A percentile compares a stretch with the other conserved stretches of the same genome.
Conservation (phyloP, 2,888 invertebrate species). For the Himalopsyche anomala region DNA sequence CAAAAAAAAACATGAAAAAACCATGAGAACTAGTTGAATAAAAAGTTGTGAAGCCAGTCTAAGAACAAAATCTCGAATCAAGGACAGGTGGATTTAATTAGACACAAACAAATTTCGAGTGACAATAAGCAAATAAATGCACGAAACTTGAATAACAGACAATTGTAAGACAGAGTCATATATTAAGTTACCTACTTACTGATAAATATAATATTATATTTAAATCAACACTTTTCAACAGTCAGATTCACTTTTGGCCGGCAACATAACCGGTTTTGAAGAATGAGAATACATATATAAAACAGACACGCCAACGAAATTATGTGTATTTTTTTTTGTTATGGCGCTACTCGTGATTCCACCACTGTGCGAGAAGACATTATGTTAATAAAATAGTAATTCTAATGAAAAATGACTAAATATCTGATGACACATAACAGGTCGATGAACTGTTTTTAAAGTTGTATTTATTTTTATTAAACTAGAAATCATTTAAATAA, state of each 20-base stretch:
- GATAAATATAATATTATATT: neutral
- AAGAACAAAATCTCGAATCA: too few species aligned
- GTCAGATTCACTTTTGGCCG: neutral
- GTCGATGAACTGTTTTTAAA: conserved; percentile 14
- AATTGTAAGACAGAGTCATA: too few species aligned
- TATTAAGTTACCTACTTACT: too few species aligned
- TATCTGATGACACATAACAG: conserved; percentile 11
- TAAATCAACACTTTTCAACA: neutral
- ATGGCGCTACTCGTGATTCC: neutral
- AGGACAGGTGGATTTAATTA: too few species aligned
- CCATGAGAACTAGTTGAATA: too few species aligned
- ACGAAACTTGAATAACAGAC: too few species aligned
- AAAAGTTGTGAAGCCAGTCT: too few species aligned
- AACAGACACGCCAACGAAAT: neutral
- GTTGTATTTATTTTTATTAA: neutral
- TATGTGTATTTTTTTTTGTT: neutral
- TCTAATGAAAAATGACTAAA: conserved; percentile 13
- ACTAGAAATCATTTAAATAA: neutral
- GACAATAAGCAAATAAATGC: too few species aligned
- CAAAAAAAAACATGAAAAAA: too few species aligned
- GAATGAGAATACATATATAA: neutral
- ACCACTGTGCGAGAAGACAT: neutral
- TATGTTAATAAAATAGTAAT: conserved; percentile 31
- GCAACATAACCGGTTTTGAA: conserved; percentile 21
- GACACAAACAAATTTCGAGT: too few species aligned